Conservation (phyloP, 2,797 vertebrate species). For the Chiropotes sagulatus region DNA sequence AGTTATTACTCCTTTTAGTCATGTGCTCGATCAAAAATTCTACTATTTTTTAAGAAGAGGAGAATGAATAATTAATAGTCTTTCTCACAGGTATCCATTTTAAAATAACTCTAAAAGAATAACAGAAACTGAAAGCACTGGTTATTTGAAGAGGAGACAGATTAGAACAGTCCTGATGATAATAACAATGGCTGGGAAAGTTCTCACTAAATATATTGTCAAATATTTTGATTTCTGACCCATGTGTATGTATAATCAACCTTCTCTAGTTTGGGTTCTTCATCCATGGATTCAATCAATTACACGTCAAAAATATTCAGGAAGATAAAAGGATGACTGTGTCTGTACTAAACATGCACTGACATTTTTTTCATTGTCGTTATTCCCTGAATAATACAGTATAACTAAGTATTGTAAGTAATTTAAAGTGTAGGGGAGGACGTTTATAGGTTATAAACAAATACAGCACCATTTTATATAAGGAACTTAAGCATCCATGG, state of each 20-base stretch:
- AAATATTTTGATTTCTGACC: not conserved
- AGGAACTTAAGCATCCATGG: not conserved
- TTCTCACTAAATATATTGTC: not conserved
- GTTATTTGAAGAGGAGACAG: not conserved
- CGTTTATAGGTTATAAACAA: not conserved
- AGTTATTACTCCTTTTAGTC: not conserved
- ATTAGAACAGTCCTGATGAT: not conserved
- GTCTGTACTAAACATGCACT: not conserved
- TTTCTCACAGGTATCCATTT: not conserved
- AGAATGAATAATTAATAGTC: not conserved
- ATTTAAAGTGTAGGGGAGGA: not conserved
- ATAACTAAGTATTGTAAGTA: not conserved
- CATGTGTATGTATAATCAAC: not conserved
- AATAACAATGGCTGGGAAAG: not conserved
- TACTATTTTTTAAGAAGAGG: not conserved
- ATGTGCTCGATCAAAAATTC: not conserved
- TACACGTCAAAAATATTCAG: not conserved
- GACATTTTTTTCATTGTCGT: not conserved
- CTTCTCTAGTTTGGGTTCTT: not conserved
- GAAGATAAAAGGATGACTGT: not conserved
- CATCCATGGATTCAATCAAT: not conserved
- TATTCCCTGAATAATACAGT: not conserved
- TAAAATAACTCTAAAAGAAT: not conserved
- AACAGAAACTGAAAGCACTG: not conserved
- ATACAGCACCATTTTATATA: not conserved